These are phyloP conservation scores for Cydia splendana DNA, from an alignment of 1,140 invertebrate genomes.

Conservation along the genomic window DNA sequence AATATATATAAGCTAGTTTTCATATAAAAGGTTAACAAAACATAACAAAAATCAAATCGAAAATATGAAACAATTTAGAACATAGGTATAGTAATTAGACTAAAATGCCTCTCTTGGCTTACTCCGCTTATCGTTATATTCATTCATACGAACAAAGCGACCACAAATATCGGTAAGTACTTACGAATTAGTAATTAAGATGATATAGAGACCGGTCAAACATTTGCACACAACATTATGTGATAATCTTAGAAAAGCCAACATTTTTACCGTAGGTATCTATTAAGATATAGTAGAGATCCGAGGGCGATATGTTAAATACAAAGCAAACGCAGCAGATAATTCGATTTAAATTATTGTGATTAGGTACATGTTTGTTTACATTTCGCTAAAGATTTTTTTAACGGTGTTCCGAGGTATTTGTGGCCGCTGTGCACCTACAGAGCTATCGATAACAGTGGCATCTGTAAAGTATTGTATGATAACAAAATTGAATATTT, in stretches of 20 bases:
- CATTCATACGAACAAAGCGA: not conserved
- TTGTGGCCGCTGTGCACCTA: not conserved
- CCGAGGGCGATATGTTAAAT: too few relatives aligned
- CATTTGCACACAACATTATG: too few relatives aligned
- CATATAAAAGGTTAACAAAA: not conserved
- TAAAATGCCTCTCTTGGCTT: slow-evolving; percentile 7
- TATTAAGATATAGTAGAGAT: too few relatives aligned
- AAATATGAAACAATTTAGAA: not conserved
- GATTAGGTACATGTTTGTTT: too few relatives aligned
- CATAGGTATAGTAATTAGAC: not conserved
- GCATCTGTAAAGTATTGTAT: not conserved
- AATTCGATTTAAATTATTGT: too few relatives aligned
- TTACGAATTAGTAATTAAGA: not conserved
- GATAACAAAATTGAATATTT: not conserved
- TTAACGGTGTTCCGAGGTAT: not conserved
- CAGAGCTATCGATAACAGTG: not conserved
- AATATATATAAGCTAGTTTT: not conserved
- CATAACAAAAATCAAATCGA: not conserved
- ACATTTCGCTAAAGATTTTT: too few relatives aligned
- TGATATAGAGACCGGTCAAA: too few relatives aligned
- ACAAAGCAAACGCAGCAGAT: too few relatives aligned
- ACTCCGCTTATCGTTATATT: not conserved
- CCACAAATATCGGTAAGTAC: not conserved
- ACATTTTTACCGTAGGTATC: too few relatives aligned
- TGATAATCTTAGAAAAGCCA: too few relatives aligned